phyloP scores from a whole-genome alignment of 2,797 vertebrate species.

The Enteromius trimaculatus region DNA sequence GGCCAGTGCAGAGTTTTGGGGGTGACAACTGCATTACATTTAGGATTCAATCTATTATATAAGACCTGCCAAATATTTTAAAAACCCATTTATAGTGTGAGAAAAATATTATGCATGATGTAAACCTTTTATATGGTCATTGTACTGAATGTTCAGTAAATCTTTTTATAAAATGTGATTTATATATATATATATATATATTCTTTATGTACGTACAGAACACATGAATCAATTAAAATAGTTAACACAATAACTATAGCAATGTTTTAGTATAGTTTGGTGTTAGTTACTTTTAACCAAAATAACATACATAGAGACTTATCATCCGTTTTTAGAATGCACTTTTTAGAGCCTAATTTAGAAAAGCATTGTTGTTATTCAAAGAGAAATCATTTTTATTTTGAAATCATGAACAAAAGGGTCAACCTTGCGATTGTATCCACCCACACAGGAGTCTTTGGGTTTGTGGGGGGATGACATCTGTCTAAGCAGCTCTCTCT shows the following conservation, averaged over 20 bases:
- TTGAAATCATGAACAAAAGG: background rate
- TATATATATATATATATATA: no score
- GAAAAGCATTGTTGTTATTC: background rate
- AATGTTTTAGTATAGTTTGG: background rate
- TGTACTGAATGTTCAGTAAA: background rate
- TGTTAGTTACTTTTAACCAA: background rate
- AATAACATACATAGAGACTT: background rate
- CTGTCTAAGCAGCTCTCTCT: conserved; percentile 92
- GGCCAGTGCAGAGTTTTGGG: background rate
- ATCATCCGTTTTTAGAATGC: background rate
- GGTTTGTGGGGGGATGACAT: conserved; percentile 88
- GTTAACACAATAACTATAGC: background rate
- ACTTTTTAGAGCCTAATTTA: background rate
- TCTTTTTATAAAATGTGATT: background rate
- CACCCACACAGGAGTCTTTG: conserved; percentile 79
- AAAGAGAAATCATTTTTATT: background rate
- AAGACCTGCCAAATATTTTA: background rate
- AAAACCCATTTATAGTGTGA: background rate
- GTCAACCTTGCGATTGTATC: conserved; percentile 90
- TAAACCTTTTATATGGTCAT: background rate
- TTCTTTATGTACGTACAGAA: background rate
- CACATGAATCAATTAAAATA: background rate
- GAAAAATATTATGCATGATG: background rate
- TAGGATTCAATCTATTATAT: background rate
- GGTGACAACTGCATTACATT: background rate